phyloP scores from a whole-genome alignment of 2,113 vertebrate species.

The Prionailurus bengalensis region DNA sequence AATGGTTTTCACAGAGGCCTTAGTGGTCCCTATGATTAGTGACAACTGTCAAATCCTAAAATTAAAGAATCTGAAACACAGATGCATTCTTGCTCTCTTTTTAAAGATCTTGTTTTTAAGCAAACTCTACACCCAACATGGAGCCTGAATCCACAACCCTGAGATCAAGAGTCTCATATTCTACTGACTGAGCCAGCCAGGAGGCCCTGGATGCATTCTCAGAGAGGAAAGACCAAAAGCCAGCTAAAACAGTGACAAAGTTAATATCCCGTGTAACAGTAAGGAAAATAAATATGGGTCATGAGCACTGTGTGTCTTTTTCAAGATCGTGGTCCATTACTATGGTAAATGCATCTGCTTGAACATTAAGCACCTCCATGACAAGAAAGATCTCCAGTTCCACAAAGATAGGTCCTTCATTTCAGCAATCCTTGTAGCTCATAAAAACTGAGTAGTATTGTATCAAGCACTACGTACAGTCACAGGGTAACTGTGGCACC shows the following conservation, averaged over 20 bases:
- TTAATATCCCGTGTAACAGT: not conserved
- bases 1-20: not conserved
- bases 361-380: not conserved
- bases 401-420: not conserved
- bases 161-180: not conserved
- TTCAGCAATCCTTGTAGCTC: not conserved
- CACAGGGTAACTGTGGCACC: not conserved
- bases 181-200: not conserved
- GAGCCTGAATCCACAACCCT: not conserved
- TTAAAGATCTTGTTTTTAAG: not conserved
- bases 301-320: not conserved
- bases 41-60: not conserved
- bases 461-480: not conserved
- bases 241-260: not conserved
- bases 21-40: not conserved
- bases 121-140: not conserved
- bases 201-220: not conserved
- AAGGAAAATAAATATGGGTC: conserved; percentile 28
- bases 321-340: not conserved
- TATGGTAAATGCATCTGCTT: not conserved
- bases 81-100: not conserved
- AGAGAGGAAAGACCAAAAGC: not conserved
- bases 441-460: not conserved
- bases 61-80: conserved; percentile 4
- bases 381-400: not conserved